These are phyloP conservation scores for Chrysochloris asiatica DNA, from an alignment of 2,113 vertebrate species.

Conservation along the genomic window DNA sequence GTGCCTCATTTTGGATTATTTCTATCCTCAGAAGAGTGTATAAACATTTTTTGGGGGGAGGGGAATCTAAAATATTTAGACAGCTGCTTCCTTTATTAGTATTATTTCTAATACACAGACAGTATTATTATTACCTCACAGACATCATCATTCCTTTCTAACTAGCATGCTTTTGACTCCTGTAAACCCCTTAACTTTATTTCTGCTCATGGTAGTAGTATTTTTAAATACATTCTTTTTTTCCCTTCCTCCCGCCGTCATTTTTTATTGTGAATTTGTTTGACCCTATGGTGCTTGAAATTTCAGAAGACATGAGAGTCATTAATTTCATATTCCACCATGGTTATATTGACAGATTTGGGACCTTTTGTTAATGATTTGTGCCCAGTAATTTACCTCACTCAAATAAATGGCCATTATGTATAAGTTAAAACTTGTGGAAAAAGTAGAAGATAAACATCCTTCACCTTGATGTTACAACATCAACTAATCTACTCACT, in stretches of 20 bases:
- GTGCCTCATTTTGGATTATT: constrained; percentile 48
- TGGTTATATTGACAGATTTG: background rate
- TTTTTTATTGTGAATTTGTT: constrained; percentile 7
- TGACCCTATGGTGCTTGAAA: background rate
- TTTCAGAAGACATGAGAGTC: background rate
- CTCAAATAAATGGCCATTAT: background rate
- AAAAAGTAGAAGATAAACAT: background rate
- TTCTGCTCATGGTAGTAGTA: constrained; percentile 34
- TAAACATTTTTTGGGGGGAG: constrained; percentile 67
- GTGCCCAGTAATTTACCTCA: no score
- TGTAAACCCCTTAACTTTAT: background rate
- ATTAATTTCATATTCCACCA: background rate
- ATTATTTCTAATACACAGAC: constrained; percentile 64
- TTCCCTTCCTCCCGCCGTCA: no score
- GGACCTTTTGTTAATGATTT: no score
- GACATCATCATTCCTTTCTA: constrained; percentile 27
- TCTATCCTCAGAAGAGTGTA: constrained; percentile 58
- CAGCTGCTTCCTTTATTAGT: constrained; percentile 84
- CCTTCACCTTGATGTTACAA: background rate
- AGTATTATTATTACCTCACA: constrained; percentile 77
- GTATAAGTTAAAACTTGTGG: constrained; percentile 11
- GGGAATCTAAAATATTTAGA: constrained; percentile 82
- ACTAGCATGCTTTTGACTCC: background rate
- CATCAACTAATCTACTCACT: background rate
- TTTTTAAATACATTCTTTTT: background rate